Evolutionary conservation across 2,888 invertebrate species (phyloP).

Genomic region (Eilema depressum): DNA sequence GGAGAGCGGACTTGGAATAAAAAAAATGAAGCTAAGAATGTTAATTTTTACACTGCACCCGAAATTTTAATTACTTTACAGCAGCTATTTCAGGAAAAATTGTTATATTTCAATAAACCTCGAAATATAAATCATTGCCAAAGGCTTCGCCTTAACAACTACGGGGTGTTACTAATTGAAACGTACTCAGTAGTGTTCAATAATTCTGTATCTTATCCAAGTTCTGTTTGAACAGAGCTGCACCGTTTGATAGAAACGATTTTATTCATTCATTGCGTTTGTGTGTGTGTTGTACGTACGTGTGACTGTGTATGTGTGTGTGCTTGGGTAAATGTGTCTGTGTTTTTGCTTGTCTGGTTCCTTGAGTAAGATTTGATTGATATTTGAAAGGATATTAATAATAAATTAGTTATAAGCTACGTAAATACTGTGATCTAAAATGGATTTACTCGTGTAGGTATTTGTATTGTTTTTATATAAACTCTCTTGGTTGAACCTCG

Average conservation of each 20-base stretch:
- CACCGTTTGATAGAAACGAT: conserved; percentile 21
- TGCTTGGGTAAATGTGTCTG: not conserved
- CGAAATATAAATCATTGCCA: not conserved
- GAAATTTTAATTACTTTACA: too few species aligned
- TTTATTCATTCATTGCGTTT: conserved; percentile 12
- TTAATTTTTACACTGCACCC: too few species aligned
- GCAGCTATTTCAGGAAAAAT: not conserved
- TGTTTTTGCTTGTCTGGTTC: not conserved
- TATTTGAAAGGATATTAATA: not conserved
- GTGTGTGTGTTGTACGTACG: not conserved
- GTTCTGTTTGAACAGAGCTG: conserved; percentile 27
- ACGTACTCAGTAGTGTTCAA: conserved; percentile 41
- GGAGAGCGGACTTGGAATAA: too few species aligned
- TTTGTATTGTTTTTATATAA: not conserved
- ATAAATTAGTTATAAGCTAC: not conserved
- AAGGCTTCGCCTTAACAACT: conserved; percentile 36
- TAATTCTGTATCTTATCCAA: conserved; percentile 44
- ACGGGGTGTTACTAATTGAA: conserved; percentile 43
- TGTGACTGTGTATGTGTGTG: not conserved
- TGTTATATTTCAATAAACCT: not conserved
- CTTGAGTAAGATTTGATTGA: not conserved
- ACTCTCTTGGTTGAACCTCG: too few species aligned
- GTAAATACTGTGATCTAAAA: not conserved
- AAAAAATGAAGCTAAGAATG: too few species aligned
- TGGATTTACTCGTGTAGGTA: not conserved